Evolutionary conservation across 2,888 invertebrate species (phyloP), one percentile per base, ranked within the genome.

Genomic region (Orchesellides sinensis): DNA sequence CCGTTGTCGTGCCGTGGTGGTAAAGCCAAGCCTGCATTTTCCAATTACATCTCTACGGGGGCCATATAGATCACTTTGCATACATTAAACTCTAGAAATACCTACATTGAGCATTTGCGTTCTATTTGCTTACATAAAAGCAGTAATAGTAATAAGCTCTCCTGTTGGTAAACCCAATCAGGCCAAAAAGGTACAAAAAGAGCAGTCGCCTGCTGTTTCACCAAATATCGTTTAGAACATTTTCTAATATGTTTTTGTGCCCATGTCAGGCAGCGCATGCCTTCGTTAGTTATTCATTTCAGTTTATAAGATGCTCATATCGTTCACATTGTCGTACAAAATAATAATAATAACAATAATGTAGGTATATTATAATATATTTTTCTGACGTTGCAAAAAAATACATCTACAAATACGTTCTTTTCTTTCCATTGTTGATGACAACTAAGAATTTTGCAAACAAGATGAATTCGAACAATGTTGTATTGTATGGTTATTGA

Each of bases 41-140:
- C 77, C 77, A 77, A 77, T 77, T 77, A 77, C 52, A 21, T 47
- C 77, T 68, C 77, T 29, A 47, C 77, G 47, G 77, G 77, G 77
- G 77, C 78, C 78, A 40, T 78, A 70, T 78, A 63, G 78, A 78
- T 78, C 78, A 70, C 19, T 78, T 63, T 78, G 77, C 77, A 77
- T 69, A 32, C 21, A 59, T 68, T 23, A 32, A 8, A 19, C 40
- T 65, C 32, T 35, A 23, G 23, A 63, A 40, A 14, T 40, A 40
- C 17, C 29, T 6, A 35, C 47, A 35, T 47, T 23, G 17, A 25
- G n/a, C 32, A 59, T 61, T 47, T 63, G 32, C 59, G 14, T 73
- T 63, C 47, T 73, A 25, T n/a, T 63, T 49, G 27, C 21, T 61
- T 40, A 63, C 73, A 61, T 40, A 73, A 59, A 32, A n/a, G 12